A percentile compares a stretch with the other conserved stretches of the same genome.
Conservation (phyloP, 92 coral and sea anemone species). For the Epizoanthus stellaris region DNA sequence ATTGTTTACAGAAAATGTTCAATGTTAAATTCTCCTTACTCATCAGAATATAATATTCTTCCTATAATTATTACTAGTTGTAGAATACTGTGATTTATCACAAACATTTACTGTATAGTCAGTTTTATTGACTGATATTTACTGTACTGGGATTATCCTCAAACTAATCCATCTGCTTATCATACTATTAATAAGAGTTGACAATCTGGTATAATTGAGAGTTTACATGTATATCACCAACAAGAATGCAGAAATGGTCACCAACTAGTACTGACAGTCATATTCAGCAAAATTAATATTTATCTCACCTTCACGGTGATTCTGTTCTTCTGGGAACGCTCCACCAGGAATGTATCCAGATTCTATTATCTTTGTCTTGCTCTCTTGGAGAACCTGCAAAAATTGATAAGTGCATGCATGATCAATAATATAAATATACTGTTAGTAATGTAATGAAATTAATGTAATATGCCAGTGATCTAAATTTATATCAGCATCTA, state of each 20-base stretch:
- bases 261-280: not conserved
- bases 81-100: too few species aligned
- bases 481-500: too few species aligned
- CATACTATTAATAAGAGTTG: not conserved
- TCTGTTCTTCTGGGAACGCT: constrained; percentile 79
- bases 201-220: not conserved
- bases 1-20: too few species aligned
- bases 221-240: too few species aligned
- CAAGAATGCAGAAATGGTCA: not conserved
- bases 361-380: constrained; percentile 63
- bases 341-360: constrained; percentile 90
- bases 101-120: too few species aligned
- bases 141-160: too few species aligned
- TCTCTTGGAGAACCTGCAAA: constrained; percentile 73
- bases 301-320: constrained; percentile 69
- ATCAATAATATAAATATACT: not conserved
- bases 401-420: not conserved
- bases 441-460: not conserved
- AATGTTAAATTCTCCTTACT: too few species aligned
- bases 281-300: not conserved
- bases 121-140: too few species aligned
- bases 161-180: too few species aligned
- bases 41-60: too few species aligned
- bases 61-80: too few species aligned
- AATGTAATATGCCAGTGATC: not conserved